These are phyloP conservation scores for Lacerta agilis DNA, from an alignment of 2,797 vertebrate species.

Conservation along the genomic window DNA sequence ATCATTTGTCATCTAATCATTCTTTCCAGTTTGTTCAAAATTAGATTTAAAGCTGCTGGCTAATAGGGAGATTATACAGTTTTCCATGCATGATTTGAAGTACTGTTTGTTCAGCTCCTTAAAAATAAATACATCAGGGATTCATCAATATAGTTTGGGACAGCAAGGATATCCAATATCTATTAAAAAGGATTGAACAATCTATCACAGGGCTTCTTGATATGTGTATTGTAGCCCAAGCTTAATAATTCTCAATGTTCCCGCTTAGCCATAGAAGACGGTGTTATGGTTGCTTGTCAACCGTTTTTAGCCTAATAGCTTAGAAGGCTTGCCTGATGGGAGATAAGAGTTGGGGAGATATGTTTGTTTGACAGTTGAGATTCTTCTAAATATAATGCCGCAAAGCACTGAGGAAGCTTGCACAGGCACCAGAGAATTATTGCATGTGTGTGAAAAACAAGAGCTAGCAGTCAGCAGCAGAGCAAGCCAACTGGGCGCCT, in stretches of 20 bases:
- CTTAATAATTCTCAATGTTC: conserved; percentile 24
- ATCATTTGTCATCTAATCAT: conserved; percentile 44
- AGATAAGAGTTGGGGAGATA: background rate
- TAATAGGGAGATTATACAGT: conserved; percentile 15
- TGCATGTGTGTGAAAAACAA: background rate
- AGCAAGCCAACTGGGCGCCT: too few species aligned
- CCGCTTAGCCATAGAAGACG: background rate
- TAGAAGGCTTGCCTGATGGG: background rate
- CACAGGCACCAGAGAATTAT: background rate
- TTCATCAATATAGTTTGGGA: conserved; percentile 35
- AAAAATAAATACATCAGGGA: conserved; percentile 21
- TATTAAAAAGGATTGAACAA: conserved; percentile 18
- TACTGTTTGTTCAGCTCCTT: conserved; percentile 33
- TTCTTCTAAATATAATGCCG: background rate
- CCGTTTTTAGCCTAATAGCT: background rate
- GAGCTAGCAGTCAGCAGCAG: background rate
- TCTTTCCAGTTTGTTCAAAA: conserved; percentile 53
- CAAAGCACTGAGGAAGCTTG: background rate
- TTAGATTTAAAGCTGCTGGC: conserved; percentile 32
- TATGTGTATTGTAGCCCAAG: conserved; percentile 7
- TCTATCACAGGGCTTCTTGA: background rate
- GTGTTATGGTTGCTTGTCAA: background rate
- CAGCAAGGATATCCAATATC: background rate
- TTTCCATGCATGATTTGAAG: conserved; percentile 30
- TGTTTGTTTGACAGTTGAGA: background rate